Evolutionary conservation across 2,888 invertebrate species (phyloP), one percentile per base, ranked within the genome.

Genomic region (Tribolium freemani): DNA sequence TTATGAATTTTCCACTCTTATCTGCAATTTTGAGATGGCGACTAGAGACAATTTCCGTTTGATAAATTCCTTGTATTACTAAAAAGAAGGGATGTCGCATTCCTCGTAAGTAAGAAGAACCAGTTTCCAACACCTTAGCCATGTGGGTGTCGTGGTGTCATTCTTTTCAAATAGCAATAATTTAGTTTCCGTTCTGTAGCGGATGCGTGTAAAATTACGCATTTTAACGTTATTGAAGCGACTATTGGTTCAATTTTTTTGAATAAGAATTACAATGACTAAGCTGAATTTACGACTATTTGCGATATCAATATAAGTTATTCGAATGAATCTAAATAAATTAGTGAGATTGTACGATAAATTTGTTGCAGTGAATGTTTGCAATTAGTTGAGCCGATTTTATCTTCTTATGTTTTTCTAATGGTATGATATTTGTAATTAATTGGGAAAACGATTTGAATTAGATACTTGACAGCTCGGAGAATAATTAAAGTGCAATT

Each of bases 21-120:
- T 3, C n/a, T 38, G 8, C 16, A 16, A 16, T 38, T 38, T 38
- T 38, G 21, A 38, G 38, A 8, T 9, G 38, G 38, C 5, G 38
- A 8, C 38, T 38, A 0, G 1, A 6, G n/a, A 38, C 6, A 5
- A 38, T 38, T 48, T 48, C 48, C 48, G 48, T 48, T 48, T 48
- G 48, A 48, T 48, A 46, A 9, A 31, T 1, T 1, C 2, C 13
- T 6, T 6, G 46, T 11, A n/a, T 11, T 11, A 48, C 26, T 48
- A 8, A 8, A 11, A 48, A 48, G 48, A 48, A 48, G 48, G 48
- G 38, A 6, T 38, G 2, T 38, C 8, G 20, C 50, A 50, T 50
- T 50, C 50, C 16, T 50, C 13, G 9, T 6, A 54, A 54, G 9
- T 16, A 54, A 54, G 53, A 54, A 54, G 26, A 54, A 54, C 54